Conservation (phyloP, 2,888 invertebrate species). For the Stenodema calcarata region DNA sequence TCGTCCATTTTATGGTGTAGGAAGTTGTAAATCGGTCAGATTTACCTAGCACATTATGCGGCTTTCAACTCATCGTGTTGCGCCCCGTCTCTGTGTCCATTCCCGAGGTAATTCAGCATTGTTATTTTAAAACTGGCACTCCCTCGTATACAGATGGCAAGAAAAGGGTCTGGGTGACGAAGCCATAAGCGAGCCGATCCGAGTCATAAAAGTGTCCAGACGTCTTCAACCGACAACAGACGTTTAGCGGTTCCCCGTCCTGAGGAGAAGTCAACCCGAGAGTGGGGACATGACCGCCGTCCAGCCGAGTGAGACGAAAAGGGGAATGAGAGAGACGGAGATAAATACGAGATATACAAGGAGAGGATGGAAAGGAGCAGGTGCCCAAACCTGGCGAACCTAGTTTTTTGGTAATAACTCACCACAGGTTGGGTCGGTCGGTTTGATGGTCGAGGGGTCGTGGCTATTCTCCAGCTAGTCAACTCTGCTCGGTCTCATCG, state of each 20-base stretch:
- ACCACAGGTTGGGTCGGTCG: slow-evolving; percentile 30
- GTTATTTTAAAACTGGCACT: slow-evolving; percentile 5
- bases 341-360: slow-evolving; percentile 38
- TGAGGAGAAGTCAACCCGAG: background rate
- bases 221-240: slow-evolving; percentile 1
- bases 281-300: slow-evolving; percentile 19
- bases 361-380: slow-evolving; percentile 18
- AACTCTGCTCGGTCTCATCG: background rate
- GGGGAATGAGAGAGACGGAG: slow-evolving; percentile 16
- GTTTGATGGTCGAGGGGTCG: slow-evolving; percentile 34
- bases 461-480: slow-evolving; percentile 17
- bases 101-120: background rate
- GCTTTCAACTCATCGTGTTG: background rate
- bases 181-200: slow-evolving; percentile 15
- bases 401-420: slow-evolving; percentile 47
- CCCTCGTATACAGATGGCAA: slow-evolving; percentile 14
- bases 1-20: background rate
- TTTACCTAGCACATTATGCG: background rate
- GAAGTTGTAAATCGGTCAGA: background rate
- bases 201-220: slow-evolving; percentile 11
- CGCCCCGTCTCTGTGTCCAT: background rate
- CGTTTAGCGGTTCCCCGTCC: slow-evolving; percentile 6
- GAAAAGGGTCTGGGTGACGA: background rate
- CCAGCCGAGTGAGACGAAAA: slow-evolving; percentile 8
- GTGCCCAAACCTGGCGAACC: slow-evolving; percentile 46